Evolutionary conservation across 2,888 invertebrate species (phyloP), one percentile per base, ranked within the genome.

Genomic region (Caenorhabditis drosophilae): DNA sequence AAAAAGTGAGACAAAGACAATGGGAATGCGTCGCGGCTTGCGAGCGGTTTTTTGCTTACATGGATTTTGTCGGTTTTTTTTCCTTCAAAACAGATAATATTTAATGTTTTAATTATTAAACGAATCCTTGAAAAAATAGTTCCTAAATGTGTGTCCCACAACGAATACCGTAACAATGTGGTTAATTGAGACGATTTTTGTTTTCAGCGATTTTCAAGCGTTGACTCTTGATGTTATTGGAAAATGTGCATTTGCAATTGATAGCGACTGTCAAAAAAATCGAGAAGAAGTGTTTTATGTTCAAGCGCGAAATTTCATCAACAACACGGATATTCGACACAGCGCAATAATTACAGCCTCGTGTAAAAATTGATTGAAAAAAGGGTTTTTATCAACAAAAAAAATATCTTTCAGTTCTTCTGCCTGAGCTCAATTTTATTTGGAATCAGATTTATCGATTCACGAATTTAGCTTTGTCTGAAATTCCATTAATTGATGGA

Each of bases 181-280:
- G n/a, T n/a, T n/a, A n/a, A n/a, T n/a, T n/a, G n/a, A n/a, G n/a
- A n/a, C n/a, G n/a, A n/a, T n/a, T n/a, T n/a, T n/a, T n/a, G n/a
- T n/a, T n/a, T n/a, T n/a, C 49, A 78, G 78, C 11, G 78, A 78
- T 45, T 73, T 75, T 40, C 78, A 78, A 71, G 78, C 75, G 7
- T 56, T 78, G 15, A 76, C 78, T 1, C 63, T 78, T 50, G 77
- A 78, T 40, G 73, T 77, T 15, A 78, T 78, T 26, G 77, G 73
- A 40, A 59, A 73, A 27, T 70, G 70, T 40, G 78, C 77, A 12
- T 76, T 78, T 27, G 78, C 70, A 12, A 66, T 73, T 34, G 68
- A 76, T 15, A 57, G 64, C 22, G 70, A 77, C 22, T 70, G 68
- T 41, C 60, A 73, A 22, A 31, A 62, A 26, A 59, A 77, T 53